Evolutionary conservation across 2,888 invertebrate species (phyloP).

Genomic region (Helicoverpa assulta): DNA sequence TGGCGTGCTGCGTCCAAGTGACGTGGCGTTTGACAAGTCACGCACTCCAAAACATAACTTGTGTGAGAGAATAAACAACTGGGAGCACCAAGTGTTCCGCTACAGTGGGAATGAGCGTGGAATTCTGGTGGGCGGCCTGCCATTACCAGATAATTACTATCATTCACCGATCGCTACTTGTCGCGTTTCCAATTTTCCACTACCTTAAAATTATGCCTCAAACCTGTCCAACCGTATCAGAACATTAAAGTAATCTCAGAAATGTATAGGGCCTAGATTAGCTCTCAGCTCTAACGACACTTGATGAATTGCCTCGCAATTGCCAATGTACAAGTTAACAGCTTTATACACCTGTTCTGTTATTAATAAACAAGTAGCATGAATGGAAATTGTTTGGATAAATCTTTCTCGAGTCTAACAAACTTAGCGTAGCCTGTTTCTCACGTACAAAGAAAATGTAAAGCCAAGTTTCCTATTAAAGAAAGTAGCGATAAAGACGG

Average conservation of each 20-base stretch:
- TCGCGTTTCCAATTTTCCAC: constrained; percentile 63
- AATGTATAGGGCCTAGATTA: constrained; percentile 50
- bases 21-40: constrained; percentile 80
- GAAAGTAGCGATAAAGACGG: constrained; percentile 54
- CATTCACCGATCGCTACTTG: constrained; percentile 68
- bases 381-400: constrained; percentile 39
- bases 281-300: constrained; percentile 49
- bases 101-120: constrained; percentile 64
- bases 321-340: constrained; percentile 48
- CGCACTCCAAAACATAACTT: constrained; percentile 74
- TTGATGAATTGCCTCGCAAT: constrained; percentile 53
- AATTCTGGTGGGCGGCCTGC: constrained; percentile 70
- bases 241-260: constrained; percentile 50
- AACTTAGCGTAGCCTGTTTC: constrained; percentile 26
- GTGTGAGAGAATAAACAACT: constrained; percentile 78
- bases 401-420: constrained; percentile 37
- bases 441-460: constrained; percentile 24
- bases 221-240: constrained; percentile 54
- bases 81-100: constrained; percentile 62
- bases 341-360: constrained; percentile 42
- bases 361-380: constrained; percentile 44
- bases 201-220: constrained; percentile 53
- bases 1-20: constrained; percentile 63
- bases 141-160: constrained; percentile 69
- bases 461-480: constrained; percentile 60